A percentile compares a stretch with the other conserved stretches of the same genome.
These are phyloP conservation scores for Lethenteron reissneri DNA, from an alignment of 2,113 vertebrate genomes.

Conservation along the genomic window DNA sequence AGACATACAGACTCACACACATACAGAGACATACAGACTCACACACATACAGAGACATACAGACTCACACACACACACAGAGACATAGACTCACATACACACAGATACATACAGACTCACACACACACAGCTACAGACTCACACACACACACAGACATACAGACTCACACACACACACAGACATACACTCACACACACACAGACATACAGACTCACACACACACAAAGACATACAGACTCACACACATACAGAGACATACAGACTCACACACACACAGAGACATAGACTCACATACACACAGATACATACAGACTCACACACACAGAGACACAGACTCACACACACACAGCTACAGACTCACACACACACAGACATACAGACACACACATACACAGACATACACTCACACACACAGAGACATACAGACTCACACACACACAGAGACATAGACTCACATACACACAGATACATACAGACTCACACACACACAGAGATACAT, in stretches of 20 bases:
- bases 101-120: no score
- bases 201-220: neutral
- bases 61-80: no score
- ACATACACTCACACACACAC: neutral
- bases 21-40: no score
- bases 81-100: no score
- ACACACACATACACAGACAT: neutral
- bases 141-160: neutral
- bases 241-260: neutral
- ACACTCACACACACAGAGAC: neutral
- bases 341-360: neutral
- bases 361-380: neutral
- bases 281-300: neutral
- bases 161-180: neutral
- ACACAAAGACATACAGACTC: neutral
- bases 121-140: neutral
- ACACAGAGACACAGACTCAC: neutral
- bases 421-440: neutral
- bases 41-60: no score
- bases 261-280: neutral
- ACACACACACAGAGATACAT: neutral
- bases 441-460: neutral
- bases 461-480: neutral
- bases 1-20: no score
- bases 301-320: neutral